Evolutionary conservation across 2,888 invertebrate genomes (phyloP).

Genomic region (Limnephilus auricula): DNA sequence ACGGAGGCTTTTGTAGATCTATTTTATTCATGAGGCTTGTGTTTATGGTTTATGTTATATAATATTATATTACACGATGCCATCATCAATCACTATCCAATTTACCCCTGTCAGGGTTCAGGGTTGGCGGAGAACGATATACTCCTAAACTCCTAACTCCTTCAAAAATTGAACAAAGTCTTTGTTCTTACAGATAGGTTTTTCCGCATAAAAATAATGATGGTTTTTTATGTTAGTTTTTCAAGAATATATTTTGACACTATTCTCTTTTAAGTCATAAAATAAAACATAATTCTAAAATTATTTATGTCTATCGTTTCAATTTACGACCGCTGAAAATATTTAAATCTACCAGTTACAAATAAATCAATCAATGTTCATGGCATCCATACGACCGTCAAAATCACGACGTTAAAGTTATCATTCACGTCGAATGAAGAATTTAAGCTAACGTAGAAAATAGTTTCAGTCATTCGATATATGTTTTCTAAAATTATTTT

Average conservation of each 20-base stretch:
- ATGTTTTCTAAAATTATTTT: no score
- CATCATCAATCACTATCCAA: constrained; percentile 2
- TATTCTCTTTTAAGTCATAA: neutral
- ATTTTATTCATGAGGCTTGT: neutral
- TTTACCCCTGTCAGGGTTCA: neutral
- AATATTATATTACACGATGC: constrained; percentile 2
- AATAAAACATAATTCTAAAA: neutral
- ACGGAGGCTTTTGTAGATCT: neutral
- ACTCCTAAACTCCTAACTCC: neutral
- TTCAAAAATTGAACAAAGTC: neutral
- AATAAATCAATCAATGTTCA: neutral
- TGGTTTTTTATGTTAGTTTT: neutral
- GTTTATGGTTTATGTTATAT: neutral
- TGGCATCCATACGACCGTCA: neutral
- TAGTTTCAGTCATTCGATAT: no score
- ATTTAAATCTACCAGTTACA: no score
- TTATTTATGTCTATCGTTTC: neutral
- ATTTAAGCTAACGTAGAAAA: neutral
- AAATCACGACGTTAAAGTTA: neutral
- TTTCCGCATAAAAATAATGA: neutral
- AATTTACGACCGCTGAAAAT: neutral
- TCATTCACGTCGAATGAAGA: neutral
- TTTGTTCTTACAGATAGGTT: neutral
- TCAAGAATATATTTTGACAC: neutral
- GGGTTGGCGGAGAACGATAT: neutral